These are phyloP conservation scores for Pollimyrus isidori DNA, from an alignment of 2,113 vertebrate species.

Conservation along the genomic window DNA sequence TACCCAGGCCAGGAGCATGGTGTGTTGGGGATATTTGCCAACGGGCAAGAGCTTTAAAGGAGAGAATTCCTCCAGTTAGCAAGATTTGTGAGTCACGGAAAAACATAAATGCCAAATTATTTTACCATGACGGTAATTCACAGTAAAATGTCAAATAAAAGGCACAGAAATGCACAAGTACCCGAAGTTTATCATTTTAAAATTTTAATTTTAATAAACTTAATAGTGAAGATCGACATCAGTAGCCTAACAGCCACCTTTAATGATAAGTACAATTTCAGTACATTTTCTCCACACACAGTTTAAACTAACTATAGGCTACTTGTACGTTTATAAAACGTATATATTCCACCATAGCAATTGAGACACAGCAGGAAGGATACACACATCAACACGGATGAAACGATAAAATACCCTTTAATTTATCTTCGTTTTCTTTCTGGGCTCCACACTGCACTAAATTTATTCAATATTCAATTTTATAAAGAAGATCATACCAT, in stretches of 20 bases:
- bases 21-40: not conserved
- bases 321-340: not conserved
- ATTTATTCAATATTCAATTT: not conserved
- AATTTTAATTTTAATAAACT: not conserved
- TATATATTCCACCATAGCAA: not conserved
- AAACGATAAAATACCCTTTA: not conserved
- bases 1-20: slow-evolving; percentile 7
- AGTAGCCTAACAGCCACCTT: not conserved
- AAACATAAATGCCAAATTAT: not conserved
- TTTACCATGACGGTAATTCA: not conserved
- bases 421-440: not conserved
- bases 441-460: not conserved
- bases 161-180: not conserved
- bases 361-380: not conserved
- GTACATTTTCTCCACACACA: not conserved
- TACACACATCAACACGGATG: not conserved
- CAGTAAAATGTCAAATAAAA: not conserved
- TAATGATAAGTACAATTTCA: not conserved
- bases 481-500: not conserved
- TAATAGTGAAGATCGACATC: no score
- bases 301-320: not conserved
- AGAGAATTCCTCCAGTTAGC: not conserved
- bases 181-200: not conserved
- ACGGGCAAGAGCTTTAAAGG: not conserved
- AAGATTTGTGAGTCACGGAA: not conserved